These are phyloP conservation scores for Hippocampus guttulatus DNA, from an alignment of 2,113 vertebrate species.

Conservation along the genomic window DNA sequence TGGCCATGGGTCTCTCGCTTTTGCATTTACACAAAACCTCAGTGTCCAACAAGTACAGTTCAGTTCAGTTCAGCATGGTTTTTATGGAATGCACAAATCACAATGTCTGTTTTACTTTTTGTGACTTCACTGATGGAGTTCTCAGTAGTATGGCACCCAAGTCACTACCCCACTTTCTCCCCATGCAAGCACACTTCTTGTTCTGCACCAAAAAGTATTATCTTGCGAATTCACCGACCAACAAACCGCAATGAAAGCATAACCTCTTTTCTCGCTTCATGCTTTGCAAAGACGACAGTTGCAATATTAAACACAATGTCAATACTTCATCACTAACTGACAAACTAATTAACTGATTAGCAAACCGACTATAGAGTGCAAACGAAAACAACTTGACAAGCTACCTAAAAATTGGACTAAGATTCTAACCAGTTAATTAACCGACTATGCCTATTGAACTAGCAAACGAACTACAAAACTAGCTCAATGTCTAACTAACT, in stretches of 20 bases:
- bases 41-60: background rate
- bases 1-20: background rate
- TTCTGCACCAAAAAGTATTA: background rate
- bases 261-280: too few relatives aligned
- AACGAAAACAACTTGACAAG: too few relatives aligned
- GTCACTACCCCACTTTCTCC: background rate
- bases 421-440: background rate
- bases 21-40: background rate
- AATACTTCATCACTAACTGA: background rate
- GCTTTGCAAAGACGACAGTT: too few relatives aligned
- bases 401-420: background rate
- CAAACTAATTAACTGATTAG: background rate
- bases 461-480: background rate
- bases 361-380: background rate
- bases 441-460: background rate
- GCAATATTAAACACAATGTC: too few relatives aligned
- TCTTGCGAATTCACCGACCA: too few relatives aligned
- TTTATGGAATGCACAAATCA: background rate
- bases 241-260: too few relatives aligned
- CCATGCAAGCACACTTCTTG: background rate
- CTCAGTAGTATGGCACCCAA: background rate
- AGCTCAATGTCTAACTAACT: background rate
- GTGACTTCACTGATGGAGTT: background rate
- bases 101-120: background rate
- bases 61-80: background rate